Evolutionary conservation across 1,140 invertebrate genomes (phyloP), one percentile per base, ranked within the genome.

Genomic region (Dinothrombium tinctorium): DNA sequence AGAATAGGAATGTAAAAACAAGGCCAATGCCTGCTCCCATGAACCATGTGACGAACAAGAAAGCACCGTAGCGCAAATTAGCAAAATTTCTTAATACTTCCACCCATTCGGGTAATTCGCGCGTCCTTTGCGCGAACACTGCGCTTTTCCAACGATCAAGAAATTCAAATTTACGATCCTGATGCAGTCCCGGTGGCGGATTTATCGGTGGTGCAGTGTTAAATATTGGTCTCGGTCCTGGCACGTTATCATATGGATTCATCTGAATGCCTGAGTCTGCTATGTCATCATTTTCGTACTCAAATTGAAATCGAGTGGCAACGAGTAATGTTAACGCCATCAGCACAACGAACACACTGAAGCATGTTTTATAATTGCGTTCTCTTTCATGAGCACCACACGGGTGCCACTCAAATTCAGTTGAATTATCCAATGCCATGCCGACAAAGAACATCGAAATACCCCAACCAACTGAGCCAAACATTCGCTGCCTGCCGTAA

Each of bases 1-100:
- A 99, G 62, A 96, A 99, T 19, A 98, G 71, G 61, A 98, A 98
- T 2, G 90, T 92, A 60, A 99, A 99, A 43, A 96, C 92, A 46
- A 98, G 64, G 1, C 92, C 92, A 51, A 96, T 92, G n/a, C 92
- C 92, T 54, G 95, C 89, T 35, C 92, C 92, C 86, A 98, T 92
- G 59, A 87, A 90, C 83, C 89, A 95, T 15, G 87, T 78, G 0
- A 95, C 81, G 52, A 94, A 82, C 7, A 99, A 68, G 55, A 96
- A 94, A 0, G 86, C 80, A 2, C 76, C 74, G 43, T 83, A 86
- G 53, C 87, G 84, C 12, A 84, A 54, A 56, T 84, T 82, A 47
- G 77, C 77, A 56, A 89, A 86, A 52, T 89, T 79, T 44, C 75
- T 73, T 41, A 92, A 56, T 8, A 92, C 82, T 2, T 75, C 77